A percentile compares a stretch with the other conserved stretches of the same genome.
Conservation (phyloP, 2,888 invertebrate genomes). For the Drosophila leonis region DNA sequence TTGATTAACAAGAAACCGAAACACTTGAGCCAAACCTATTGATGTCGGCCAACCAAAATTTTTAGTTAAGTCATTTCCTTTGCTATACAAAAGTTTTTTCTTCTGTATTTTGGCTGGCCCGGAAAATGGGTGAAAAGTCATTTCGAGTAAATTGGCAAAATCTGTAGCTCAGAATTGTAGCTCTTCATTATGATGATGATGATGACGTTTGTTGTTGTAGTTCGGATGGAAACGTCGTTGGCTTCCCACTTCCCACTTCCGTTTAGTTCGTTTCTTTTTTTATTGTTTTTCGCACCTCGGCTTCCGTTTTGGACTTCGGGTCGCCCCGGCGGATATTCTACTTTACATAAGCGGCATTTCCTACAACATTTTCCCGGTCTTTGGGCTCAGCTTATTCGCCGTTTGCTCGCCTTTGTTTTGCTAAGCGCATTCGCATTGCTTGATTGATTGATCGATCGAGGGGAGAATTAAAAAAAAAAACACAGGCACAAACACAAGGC, state of each 20-base stretch:
- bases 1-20: slow-evolving; percentile 42
- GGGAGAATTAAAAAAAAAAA: slow-evolving; percentile 2
- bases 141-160: slow-evolving; percentile 72
- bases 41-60: slow-evolving; percentile 25
- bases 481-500: not conserved
- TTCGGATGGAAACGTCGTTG: slow-evolving; percentile 54
- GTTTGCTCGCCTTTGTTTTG: slow-evolving; percentile 64
- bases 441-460: slow-evolving; percentile 29
- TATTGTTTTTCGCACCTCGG: slow-evolving; percentile 71
- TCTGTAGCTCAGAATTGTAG: slow-evolving; percentile 35
- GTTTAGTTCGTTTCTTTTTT: slow-evolving; percentile 55
- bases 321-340: slow-evolving; percentile 80
- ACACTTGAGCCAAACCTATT: slow-evolving; percentile 58
- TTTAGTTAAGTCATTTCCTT: slow-evolving; percentile 79
- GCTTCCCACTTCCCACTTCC: slow-evolving; percentile 65
- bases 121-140: slow-evolving; percentile 54
- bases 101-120: slow-evolving; percentile 35
- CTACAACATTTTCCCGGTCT: slow-evolving; percentile 68
- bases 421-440: slow-evolving; percentile 41
- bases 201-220: slow-evolving; percentile 29
- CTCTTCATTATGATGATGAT: not conserved
- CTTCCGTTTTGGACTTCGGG: slow-evolving; percentile 41
- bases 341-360: slow-evolving; percentile 82
- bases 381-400: slow-evolving; percentile 46
- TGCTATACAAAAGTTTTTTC: slow-evolving; percentile 22